Conservation (phyloP, 2,113 vertebrate species). For the Oophaga pumilio region DNA sequence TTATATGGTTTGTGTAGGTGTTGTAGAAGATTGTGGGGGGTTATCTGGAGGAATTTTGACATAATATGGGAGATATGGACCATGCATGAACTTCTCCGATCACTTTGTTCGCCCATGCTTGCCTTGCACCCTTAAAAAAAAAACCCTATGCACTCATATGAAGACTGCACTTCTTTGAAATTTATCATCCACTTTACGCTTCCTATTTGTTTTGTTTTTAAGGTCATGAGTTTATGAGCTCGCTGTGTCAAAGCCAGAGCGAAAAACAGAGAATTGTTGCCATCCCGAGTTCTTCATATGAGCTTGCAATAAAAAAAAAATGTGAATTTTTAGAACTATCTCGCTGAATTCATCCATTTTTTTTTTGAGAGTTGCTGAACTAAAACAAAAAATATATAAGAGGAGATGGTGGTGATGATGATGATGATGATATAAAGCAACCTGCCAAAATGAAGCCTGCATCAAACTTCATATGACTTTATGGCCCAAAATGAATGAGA, state of each 20-base stretch:
- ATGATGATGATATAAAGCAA: conserved; percentile 72
- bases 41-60: neutral
- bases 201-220: conserved; percentile 70
- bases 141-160: conserved; percentile 73
- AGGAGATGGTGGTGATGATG: conserved; percentile 60
- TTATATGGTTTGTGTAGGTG: neutral
- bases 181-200: conserved; percentile 73
- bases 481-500: conserved; percentile 79
- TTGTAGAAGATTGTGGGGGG: neutral
- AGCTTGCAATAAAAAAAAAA: conserved; percentile 76
- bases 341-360: conserved; percentile 80
- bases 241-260: conserved; percentile 77
- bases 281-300: conserved; percentile 81
- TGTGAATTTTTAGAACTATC: conserved; percentile 76
- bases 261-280: conserved; percentile 65
- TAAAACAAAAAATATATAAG: conserved; percentile 68
- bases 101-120: conserved; percentile 57
- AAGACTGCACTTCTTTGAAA: conserved; percentile 75
- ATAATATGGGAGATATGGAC: conserved; percentile 55
- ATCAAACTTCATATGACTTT: conserved; percentile 81
- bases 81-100: conserved; percentile 60
- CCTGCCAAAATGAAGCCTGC: conserved; percentile 81
- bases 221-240: conserved; percentile 77
- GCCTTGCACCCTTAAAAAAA: conserved; percentile 49
- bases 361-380: conserved; percentile 76